Evolutionary conservation across 2,113 vertebrate genomes (phyloP).

Genomic region (Acrocephalus arundinaceus): DNA sequence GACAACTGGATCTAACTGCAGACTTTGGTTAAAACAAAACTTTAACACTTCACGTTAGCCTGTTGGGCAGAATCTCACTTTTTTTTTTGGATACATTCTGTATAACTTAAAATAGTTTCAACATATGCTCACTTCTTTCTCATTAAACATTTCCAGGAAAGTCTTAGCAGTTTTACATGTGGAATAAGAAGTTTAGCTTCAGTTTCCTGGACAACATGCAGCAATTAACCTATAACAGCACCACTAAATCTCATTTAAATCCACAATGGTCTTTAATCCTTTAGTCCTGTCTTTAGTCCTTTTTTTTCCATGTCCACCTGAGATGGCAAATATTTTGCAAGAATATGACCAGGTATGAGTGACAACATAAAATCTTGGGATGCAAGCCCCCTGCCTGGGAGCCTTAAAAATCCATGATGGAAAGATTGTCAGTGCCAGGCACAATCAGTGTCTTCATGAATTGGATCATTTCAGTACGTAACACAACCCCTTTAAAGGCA

Average conservation of each 20-base stretch:
- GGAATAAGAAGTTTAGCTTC: conserved; percentile 9
- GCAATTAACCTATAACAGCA: neutral
- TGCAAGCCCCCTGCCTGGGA: neutral
- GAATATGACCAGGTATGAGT: neutral
- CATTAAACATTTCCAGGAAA: conserved; percentile 1
- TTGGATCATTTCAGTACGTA: neutral
- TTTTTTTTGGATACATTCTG: neutral
- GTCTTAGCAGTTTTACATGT: neutral
- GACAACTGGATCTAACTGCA: neutral
- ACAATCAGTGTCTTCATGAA: neutral
- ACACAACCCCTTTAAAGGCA: neutral
- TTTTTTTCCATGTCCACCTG: neutral
- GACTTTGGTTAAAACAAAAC: neutral
- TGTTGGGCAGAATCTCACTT: neutral
- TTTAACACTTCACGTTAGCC: neutral
- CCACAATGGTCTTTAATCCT: neutral
- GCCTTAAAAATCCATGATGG: neutral
- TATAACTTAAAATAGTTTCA: conserved; percentile 18
- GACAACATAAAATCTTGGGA: neutral
- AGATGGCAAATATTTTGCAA: neutral
- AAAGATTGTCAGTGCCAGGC: neutral
- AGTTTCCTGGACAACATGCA: conserved; percentile 25
- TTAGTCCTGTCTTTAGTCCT: neutral
- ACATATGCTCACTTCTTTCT: conserved; percentile 25
- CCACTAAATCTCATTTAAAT: neutral